These are phyloP conservation scores for Dicentrarchus labrax DNA, from an alignment of 2,113 vertebrate genomes.

Conservation along the genomic window DNA sequence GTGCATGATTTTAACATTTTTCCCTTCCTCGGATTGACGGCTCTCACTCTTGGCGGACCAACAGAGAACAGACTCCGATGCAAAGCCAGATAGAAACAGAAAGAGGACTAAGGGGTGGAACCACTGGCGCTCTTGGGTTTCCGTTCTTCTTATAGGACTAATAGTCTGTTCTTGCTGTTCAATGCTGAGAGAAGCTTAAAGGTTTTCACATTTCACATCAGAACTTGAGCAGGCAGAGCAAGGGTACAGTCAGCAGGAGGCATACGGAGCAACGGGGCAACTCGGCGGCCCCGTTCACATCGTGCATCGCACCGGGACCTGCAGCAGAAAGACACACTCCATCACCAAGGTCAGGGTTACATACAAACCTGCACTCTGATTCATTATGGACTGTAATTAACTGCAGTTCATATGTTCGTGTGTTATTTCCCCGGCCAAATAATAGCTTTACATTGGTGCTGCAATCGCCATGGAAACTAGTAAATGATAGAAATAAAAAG, in stretches of 20 bases:
- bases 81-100: slow-evolving; percentile 66
- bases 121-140: slow-evolving; percentile 73
- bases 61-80: slow-evolving; percentile 68
- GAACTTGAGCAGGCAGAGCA: slow-evolving; percentile 92
- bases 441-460: not conserved
- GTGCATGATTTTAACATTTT: slow-evolving; percentile 76
- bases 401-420: not conserved
- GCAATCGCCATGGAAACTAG: slow-evolving; percentile 52
- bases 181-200: slow-evolving; percentile 79
- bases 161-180: slow-evolving; percentile 84
- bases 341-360: not conserved
- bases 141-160: slow-evolving; percentile 81
- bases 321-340: slow-evolving; percentile 26
- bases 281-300: slow-evolving; percentile 87
- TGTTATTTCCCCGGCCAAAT: not conserved
- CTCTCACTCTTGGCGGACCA: slow-evolving; percentile 61
- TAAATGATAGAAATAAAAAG: slow-evolving; percentile 9
- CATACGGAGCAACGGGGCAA: slow-evolving; percentile 84
- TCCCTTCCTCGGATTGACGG: slow-evolving; percentile 58
- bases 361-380: too few relatives aligned
- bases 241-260: slow-evolving; percentile 88
- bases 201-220: slow-evolving; percentile 86
- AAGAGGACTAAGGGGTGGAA: slow-evolving; percentile 60
- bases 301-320: slow-evolving; percentile 95
- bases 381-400: not conserved